Evolutionary conservation across 2,888 invertebrate species (phyloP), one percentile per base, ranked within the genome.

Genomic region (Eupithecia subumbrata): DNA sequence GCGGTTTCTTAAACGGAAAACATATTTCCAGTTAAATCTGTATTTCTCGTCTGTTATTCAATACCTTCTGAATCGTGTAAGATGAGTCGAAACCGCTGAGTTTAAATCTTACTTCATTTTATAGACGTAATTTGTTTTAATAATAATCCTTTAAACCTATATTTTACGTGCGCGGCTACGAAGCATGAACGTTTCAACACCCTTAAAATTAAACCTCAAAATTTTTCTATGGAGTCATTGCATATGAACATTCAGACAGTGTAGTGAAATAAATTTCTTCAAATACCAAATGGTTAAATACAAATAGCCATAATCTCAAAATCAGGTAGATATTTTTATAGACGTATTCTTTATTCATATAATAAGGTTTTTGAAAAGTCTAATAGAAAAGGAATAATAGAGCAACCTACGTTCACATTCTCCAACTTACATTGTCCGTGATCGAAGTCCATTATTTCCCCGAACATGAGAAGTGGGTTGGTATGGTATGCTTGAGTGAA

Each of bases 1-100:
- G 84, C 84, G 81, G 84, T 87, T 88, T 86, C 86, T 87, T 88
- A 89, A 87, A 84, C 86, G 82, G 82, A 82, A 82, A 76, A 84
- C 84, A 87, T 86, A 86, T 78, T 69, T 71, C 64, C 69, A 60
- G 34, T 66, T 76, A 69, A 69, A 60, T 78, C 72, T 72, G 69
- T 52, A 52, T 72, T 73, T 71, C 72, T 66, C 66, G 56, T 43
- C 43, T 75, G 66, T 71, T 60, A 75, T 71, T 48, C 52, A 79
- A 43, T 56, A 67, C 63, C 30, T 30, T 30, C 63, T 64, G 63
- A 64, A 34, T 2, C 64, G 16, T 18, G 30, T 64, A 34, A 64
- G 34, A 64, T 34, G 34, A 34, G 18, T 64, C 18, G 34, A 18
- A 64, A 60, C 22, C 5, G 25, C 12, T 34, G 18, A 64, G 64